Percentiles rank a stretch among this genome's conserved stretches.
These are phyloP conservation scores for Tridacna crocea DNA, from an alignment of 2,888 invertebrate genomes.

Conservation along the genomic window DNA sequence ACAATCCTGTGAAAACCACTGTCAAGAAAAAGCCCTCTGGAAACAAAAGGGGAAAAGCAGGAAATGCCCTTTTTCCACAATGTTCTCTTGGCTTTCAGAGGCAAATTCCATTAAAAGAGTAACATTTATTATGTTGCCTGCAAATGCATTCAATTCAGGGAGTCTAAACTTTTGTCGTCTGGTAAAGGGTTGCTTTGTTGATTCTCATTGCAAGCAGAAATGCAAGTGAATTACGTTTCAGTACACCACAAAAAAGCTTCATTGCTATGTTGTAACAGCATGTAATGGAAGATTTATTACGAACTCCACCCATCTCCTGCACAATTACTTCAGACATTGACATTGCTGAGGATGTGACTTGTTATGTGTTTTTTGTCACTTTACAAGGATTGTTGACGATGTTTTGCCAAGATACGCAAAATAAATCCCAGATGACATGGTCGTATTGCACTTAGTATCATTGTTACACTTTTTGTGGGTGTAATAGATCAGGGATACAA, in stretches of 20 bases:
- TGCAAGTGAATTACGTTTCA: too few species aligned
- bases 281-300: background rate
- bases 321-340: slow-evolving; percentile 16
- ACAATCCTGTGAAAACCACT: too few species aligned
- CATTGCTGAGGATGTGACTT: background rate
- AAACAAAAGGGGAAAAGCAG: too few species aligned
- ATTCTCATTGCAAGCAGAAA: too few species aligned
- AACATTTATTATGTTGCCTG: background rate
- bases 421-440: too few species aligned
- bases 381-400: too few species aligned
- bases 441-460: too few species aligned
- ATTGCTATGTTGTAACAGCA: background rate
- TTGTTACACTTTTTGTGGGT: too few species aligned
- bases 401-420: too few species aligned
- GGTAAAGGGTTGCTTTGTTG: background rate
- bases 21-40: background rate
- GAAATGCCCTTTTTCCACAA: background rate
- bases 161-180: background rate
- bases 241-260: background rate
- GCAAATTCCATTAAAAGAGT: background rate
- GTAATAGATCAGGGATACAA: too few species aligned
- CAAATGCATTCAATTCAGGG: background rate
- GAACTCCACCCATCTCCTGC: slow-evolving; percentile 20
- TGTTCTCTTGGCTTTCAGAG: background rate
- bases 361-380: too few species aligned